Evolutionary conservation across 1,140 invertebrate genomes (phyloP), one percentile per base, ranked within the genome.

Genomic region (Leptoteleia sp.): DNA sequence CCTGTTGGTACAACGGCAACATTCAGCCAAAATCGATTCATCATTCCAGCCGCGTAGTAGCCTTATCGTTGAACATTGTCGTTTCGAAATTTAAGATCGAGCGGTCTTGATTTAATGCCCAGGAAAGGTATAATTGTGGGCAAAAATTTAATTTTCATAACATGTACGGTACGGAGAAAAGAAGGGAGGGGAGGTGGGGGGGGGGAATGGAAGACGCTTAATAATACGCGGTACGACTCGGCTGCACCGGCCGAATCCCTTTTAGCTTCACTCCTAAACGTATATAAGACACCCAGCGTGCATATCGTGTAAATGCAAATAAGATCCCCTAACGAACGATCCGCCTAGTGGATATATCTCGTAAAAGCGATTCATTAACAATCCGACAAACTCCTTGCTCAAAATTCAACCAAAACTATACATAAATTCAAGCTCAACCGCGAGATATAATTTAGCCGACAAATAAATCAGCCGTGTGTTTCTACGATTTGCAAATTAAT

Each of bases 261-360:
- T 43, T 68, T 55, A 38, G 59, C 65, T 68, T 47, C n/a, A 62
- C 43, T 55, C 45, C 42, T 45, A 67, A 79, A 79, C 45, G 54
- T 68, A 73, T 72, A 72, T 72, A 64, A 72, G 67, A 80, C 68
- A 73, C 68, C 67, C 78, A 80, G 59, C 72, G 55, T 67, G 78
- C 67, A 80, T 73, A 76, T 80, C 78, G 73, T 80, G 78, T 80
- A 80, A 80, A 80, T 80, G 78, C 72, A 80, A 80, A 80, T 80
- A 80, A 73, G 72, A 59, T 73, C 42, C 62, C 52, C 57, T 80
- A 76, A 80, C 72, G 67, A 80, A 80, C 68, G 72, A 73, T 76
- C 78, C 27, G 48, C 67, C 72, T 73, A 76, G 78, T 80, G 78
- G 50, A 72, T 80, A 73, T 76, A 70, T 76, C 78, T 70, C 68